Evolutionary conservation across 2,113 vertebrate genomes (phyloP).

Genomic region (Mastomys natalensis): DNA sequence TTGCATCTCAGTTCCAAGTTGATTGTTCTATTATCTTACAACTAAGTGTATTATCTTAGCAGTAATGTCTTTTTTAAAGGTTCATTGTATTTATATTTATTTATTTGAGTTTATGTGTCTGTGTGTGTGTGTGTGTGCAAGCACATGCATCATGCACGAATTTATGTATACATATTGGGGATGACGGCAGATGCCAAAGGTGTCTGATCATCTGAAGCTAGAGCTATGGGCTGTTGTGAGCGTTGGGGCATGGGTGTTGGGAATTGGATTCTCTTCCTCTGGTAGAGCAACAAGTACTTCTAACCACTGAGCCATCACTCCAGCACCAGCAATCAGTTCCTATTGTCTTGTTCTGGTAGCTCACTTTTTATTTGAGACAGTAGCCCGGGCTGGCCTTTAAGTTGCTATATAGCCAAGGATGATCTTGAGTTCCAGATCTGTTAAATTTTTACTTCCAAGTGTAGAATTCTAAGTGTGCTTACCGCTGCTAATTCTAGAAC

Average conservation of each 20-base stretch:
- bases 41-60: not conserved
- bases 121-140: not conserved
- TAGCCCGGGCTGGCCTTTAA: not conserved
- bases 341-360: not conserved
- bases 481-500: not conserved
- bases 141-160: not conserved
- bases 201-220: not conserved
- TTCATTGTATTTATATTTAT: not conserved
- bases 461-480: not conserved
- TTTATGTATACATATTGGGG: not conserved
- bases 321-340: not conserved
- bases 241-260: not conserved
- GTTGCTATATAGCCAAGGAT: not conserved
- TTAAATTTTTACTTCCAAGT: not conserved
- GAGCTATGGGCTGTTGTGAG: not conserved
- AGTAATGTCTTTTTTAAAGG: not conserved
- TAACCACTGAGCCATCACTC: not conserved
- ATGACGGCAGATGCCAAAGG: not conserved
- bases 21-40: not conserved
- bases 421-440: not conserved
- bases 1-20: not conserved
- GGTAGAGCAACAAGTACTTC: not conserved
- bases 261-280: not conserved
- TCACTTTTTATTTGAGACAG: not conserved
- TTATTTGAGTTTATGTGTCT: not conserved